Evolutionary conservation across 64 coral and sea anemone genomes (phyloP).

Genomic region (Montipora capricornis): DNA sequence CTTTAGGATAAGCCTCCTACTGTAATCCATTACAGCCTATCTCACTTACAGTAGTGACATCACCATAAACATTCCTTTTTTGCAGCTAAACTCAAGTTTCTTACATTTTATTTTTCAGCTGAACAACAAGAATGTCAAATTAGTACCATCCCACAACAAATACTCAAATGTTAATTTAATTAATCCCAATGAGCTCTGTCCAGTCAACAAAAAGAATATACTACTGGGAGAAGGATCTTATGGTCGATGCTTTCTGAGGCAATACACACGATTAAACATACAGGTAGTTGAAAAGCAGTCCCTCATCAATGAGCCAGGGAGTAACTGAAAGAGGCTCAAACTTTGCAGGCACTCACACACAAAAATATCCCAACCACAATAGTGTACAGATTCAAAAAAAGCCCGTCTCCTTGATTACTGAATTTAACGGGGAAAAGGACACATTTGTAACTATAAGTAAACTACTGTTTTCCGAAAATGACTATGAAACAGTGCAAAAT

Average conservation of each 20-base stretch:
- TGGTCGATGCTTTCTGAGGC: not conserved
- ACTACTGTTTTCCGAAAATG: too few relatives aligned
- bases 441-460: too few relatives aligned
- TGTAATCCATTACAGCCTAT: too few relatives aligned
- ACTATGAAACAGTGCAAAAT: too few relatives aligned
- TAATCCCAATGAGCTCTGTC: not conserved
- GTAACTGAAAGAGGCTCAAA: too few relatives aligned
- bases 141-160: not conserved
- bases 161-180: constrained; percentile 2
- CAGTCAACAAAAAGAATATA: not conserved
- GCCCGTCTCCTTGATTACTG: too few relatives aligned
- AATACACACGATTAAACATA: not conserved
- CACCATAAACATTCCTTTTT: not conserved
- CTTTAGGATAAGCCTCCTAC: too few relatives aligned
- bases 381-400: too few relatives aligned
- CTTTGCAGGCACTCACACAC: too few relatives aligned
- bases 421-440: too few relatives aligned
- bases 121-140: not conserved
- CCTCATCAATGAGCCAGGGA: not conserved
- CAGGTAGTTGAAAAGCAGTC: constrained; percentile 5
- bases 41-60: not conserved
- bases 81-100: not conserved
- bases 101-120: not conserved
- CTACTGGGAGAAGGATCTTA: not conserved
- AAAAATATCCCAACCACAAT: too few relatives aligned